These are phyloP conservation scores for Notodromas monacha DNA, from an alignment of 2,888 invertebrate species.

Conservation along the genomic window DNA sequence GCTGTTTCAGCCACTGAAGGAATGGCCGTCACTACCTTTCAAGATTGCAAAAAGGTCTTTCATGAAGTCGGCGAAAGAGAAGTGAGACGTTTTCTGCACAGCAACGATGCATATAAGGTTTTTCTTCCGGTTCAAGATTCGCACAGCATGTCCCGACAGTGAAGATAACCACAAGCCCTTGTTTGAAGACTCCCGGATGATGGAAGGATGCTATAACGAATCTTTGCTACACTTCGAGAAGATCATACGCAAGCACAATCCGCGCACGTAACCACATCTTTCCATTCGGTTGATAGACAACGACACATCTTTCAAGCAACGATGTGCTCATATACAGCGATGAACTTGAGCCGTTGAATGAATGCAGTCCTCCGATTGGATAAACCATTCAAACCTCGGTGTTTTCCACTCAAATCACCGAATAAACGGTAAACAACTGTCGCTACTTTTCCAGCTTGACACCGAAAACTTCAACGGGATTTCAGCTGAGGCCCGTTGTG, in stretches of 20 bases:
- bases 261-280: slow-evolving; percentile 50
- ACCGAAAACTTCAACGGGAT: background rate
- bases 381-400: slow-evolving; percentile 25
- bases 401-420: slow-evolving; percentile 61
- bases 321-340: slow-evolving; percentile 46
- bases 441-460: background rate
- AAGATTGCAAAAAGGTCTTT: slow-evolving; percentile 41
- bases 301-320: slow-evolving; percentile 42
- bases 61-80: slow-evolving; percentile 51
- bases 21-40: no score
- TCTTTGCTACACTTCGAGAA: slow-evolving; percentile 49
- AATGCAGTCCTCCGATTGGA: slow-evolving; percentile 18
- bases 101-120: slow-evolving; percentile 65
- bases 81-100: slow-evolving; percentile 50
- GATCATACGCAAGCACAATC: slow-evolving; percentile 53
- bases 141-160: slow-evolving; percentile 49
- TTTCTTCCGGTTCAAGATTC: slow-evolving; percentile 60
- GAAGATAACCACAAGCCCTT: slow-evolving; percentile 51
- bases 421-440: slow-evolving; percentile 64
- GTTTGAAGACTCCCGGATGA: slow-evolving; percentile 49
- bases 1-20: no score
- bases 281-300: slow-evolving; percentile 22
- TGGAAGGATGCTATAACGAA: slow-evolving; percentile 66
- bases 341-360: slow-evolving; percentile 44
- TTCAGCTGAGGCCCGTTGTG: background rate